phyloP scores from a whole-genome alignment of 2,113 vertebrate genomes.

The Cyanoderma ruficeps region DNA sequence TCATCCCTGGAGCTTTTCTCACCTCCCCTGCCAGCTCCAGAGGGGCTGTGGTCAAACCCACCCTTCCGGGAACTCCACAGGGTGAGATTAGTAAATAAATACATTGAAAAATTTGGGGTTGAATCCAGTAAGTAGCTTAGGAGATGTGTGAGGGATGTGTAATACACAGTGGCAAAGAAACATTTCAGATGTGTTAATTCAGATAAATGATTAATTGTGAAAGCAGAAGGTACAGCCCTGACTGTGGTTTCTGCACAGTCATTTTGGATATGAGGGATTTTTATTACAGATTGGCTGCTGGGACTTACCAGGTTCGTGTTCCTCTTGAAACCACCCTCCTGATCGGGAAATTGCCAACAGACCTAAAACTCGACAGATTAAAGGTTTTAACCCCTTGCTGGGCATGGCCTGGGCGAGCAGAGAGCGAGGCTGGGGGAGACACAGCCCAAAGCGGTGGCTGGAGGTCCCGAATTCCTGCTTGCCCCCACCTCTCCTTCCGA shows the following conservation, averaged over 20 bases:
- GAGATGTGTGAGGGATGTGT: rapidly evolving
- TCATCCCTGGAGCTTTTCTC: neutral
- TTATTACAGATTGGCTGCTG: neutral
- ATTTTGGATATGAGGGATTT: neutral
- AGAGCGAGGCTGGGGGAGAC: neutral
- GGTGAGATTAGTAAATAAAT: neutral
- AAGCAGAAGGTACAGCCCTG: neutral
- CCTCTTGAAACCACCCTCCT: neutral
- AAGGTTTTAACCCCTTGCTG: neutral
- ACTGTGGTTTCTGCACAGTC: neutral
- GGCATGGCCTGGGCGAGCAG: rapidly evolving
- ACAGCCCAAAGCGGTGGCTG: neutral
- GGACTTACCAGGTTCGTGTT: neutral
- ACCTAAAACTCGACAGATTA: rapidly evolving
- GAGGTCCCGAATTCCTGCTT: neutral
- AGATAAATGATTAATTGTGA: neutral
- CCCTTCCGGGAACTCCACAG: rapidly evolving
- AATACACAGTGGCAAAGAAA: neutral
- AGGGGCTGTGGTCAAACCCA: neutral
- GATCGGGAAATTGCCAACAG: neutral
- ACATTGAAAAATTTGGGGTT: neutral
- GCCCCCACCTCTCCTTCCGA: neutral
- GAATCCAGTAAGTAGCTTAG: neutral
- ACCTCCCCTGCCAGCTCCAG: too few species aligned
- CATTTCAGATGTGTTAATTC: neutral